Evolutionary conservation across 2,113 vertebrate genomes (phyloP).

Genomic region (human): GRCh38 chr18:30677001-30677500

Average conservation of each 20-base stretch:
- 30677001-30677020: conserved; percentile 3
- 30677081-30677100: conserved; percentile 49
- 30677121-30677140: neutral
- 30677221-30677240: conserved; percentile 22
- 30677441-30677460: neutral
- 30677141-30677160: neutral
- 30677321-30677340: neutral
- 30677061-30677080: conserved; percentile 36
- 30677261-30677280: neutral
- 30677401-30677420: conserved; percentile 41
- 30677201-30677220: neutral
- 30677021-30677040: conserved; percentile 9
- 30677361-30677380: neutral
- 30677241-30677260: neutral
- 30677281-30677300: neutral
- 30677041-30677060: conserved; percentile 13
- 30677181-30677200: neutral
- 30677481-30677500: neutral
- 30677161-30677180: neutral
- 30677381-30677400: neutral
- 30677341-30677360: neutral
- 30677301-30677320: neutral
- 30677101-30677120: conserved; percentile 38
- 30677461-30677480: neutral
- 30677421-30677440: neutral